These are phyloP conservation scores for Eptatretus burgeri DNA, from an alignment of 2,113 vertebrate genomes.

Conservation along the genomic window DNA sequence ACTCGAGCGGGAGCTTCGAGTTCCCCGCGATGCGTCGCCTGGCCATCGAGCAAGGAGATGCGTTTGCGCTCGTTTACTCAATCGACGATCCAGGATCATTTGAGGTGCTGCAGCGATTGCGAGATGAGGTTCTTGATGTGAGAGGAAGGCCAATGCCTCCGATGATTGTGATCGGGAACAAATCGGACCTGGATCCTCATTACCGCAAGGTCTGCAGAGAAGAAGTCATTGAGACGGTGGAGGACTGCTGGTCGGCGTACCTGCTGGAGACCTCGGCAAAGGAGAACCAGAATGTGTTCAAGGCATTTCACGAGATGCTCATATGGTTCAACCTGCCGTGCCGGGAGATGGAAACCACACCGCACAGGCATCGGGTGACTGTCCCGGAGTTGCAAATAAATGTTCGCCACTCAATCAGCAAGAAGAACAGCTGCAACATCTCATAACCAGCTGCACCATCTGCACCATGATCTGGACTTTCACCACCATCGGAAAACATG, in stretches of 20 bases:
- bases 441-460: conserved; percentile 12
- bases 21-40: conserved; percentile 30
- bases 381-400: conserved; percentile 8
- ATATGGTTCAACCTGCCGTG: conserved; percentile 16
- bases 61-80: conserved; percentile 22
- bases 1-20: conserved; percentile 26
- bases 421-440: conserved; percentile 17
- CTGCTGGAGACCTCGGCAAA: conserved; percentile 22
- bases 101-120: conserved; percentile 18
- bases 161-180: conserved; percentile 20
- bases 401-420: conserved; percentile 12
- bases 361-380: conserved; percentile 13
- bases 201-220: conserved; percentile 12
- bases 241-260: conserved; percentile 17
- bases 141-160: conserved; percentile 12
- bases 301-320: conserved; percentile 18
- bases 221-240: conserved; percentile 15
- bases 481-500: too few species aligned
- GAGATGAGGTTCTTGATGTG: conserved; percentile 18
- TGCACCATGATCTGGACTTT: too few species aligned
- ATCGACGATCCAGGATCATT: conserved; percentile 18
- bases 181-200: conserved; percentile 13
- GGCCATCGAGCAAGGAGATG: conserved; percentile 20
- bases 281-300: conserved; percentile 15
- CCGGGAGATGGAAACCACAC: conserved; percentile 13